Evolutionary conservation across 2,797 vertebrate species (phyloP), one percentile per base, ranked within the genome.

Genomic region (Epinephelus awoara): DNA sequence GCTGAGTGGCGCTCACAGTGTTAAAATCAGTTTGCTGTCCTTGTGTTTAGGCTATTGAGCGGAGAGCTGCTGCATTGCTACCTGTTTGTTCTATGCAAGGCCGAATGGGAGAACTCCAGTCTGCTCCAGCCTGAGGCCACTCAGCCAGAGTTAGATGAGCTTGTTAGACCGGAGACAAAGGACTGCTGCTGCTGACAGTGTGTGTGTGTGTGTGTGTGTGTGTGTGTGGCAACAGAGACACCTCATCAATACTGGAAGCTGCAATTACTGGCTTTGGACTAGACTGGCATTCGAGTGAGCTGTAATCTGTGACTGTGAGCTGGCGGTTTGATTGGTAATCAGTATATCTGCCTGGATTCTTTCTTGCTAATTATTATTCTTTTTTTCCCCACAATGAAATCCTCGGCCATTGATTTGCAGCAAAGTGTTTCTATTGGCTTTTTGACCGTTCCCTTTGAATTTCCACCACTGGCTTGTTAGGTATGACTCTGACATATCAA

Each of bases 241-340:
- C 81, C 77, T 87, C 87, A 91, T 92, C 90, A 90, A 92, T 92
- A 90, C 77, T 90, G 85, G 79, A 92, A 91, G 80, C 84, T 85
- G 80, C 87, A 92, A 91, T 93, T 89, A 91, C 84, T 84, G 85
- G 83, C 77, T 90, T 84, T 83, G 83, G 82, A 87, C 83, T 67
- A 50, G 84, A 73, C 75, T 87, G 80, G 85, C 84, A 90, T 87
- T 84, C 2, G 1, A 86, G 81, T 74, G 77, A 90, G 85, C 70
- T 15, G 42, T 85, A 91, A 88, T 89, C 79, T 82, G 80, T 89
- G 76, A 76, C 70, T 83, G 75, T 64, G 81, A 83, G 77, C 74
- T 84, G 74, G 85, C 80, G 72, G 75, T 84, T 83, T 90, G 85
- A 91, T 87, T 91, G 87, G 73, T 87, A 88, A 92, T 90, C 88